Conservation (phyloP, 1,140 invertebrate genomes). For the Cotesia typhae region DNA sequence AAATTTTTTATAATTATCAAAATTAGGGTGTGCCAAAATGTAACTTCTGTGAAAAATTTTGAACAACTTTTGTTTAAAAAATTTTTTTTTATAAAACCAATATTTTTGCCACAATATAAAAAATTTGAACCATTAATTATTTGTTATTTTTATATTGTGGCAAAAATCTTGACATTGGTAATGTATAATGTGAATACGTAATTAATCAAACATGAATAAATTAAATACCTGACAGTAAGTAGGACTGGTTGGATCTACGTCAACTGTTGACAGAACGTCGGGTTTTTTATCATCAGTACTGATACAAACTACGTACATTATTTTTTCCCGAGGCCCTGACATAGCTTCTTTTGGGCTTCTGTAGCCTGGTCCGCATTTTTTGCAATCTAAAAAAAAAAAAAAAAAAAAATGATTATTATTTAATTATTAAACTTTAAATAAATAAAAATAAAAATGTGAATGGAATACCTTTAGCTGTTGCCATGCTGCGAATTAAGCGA, state of each 20-base stretch:
- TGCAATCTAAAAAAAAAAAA: conserved; percentile 42
- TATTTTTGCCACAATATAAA: no score
- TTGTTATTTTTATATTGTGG: no score
- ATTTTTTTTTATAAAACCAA: no score
- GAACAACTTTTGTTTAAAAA: no score
- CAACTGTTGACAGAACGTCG: conserved; percentile 91
- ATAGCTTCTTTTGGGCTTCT: conserved; percentile 83
- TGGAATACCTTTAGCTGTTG: not conserved
- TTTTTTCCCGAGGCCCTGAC: conserved; percentile 81
- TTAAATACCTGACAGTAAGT: conserved; percentile 80
- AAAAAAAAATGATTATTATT: conserved; percentile 16
- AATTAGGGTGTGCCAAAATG: no score
- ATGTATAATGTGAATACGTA: no score
- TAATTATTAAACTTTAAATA: no score
- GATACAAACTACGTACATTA: conserved; percentile 89
- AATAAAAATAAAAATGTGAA: not conserved
- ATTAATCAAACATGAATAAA: not conserved
- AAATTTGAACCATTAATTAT: no score
- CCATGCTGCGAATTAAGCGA: no score
- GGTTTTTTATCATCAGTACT: conserved; percentile 77
- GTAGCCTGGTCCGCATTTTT: conserved; percentile 77
- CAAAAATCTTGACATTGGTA: no score
- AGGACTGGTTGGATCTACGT: conserved; percentile 87
- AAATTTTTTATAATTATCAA: no score
- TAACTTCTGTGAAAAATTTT: no score